Evolutionary conservation across 2,113 vertebrate species (phyloP), one percentile per base, ranked within the genome.

Genomic region (Sciurus niger): DNA sequence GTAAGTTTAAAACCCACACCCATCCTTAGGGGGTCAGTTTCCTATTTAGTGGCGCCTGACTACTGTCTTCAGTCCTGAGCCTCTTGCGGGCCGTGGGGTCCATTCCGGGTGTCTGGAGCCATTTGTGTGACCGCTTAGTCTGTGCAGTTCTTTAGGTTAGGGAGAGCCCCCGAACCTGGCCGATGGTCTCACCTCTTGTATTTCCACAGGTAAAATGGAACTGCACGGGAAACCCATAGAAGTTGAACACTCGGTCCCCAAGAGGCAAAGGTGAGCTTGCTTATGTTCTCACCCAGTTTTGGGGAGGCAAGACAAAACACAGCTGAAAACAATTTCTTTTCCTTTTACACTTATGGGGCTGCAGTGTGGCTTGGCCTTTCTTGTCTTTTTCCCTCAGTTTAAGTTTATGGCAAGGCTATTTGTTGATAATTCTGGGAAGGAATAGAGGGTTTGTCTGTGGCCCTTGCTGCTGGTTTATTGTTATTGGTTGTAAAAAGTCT

Each of bases 181-280:
- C 73, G 77, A 74, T 40, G 1, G 86, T 48, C 77, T 84, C 79
- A 37, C 65, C n/a, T 93, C 95, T 97, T 97, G 93, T 98, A 90
- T 97, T 17, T 98, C 91, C 98, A 72, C 98, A 99, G 99, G 99
- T 99, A 99, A 99, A 99, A 99, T 99, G 98, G 99, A 99, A 98
- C 99, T 99, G 97, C 99, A 99, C 93, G 99, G 99, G 95, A 99
- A 99, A 99, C 97, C 99, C 98, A 98, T 99, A 94, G 99, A 99
- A 99, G 99, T 99, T 98, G 99, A 99, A 93, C 99, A 99, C 97
- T 99, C 99, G 17, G 99, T 99, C 96, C 99, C 99, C 80, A 99
- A 99, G 99, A 99, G 99, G 98, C 99, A 99, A 99, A 99, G 99
- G 99, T 99, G 99, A 99, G 98, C 95, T 40, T 34, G 2, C 46